Base-by-base conservation (phyloP, 2,797 vertebrate genomes). In the Balearica regulorum region DNA sequence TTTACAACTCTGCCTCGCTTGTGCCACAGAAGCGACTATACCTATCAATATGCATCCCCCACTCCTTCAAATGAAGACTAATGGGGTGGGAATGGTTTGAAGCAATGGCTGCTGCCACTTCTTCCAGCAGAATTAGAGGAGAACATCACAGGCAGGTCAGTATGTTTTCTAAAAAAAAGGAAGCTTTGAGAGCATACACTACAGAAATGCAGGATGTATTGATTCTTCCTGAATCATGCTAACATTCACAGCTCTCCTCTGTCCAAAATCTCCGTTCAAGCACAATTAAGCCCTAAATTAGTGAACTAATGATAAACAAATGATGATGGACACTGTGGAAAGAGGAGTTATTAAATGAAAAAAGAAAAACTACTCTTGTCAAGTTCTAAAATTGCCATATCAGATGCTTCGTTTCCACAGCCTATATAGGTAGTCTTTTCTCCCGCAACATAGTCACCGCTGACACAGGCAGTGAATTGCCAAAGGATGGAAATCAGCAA, bases 251-350 rank as follows among this genome's bases (percentile, higher is more conserved):
- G 44, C 26, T 69, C 41, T 91, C 14, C 15, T 84, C 65, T 83
- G 49, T 93, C 83, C 71, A 95, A 89, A 94, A 92, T 83, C 29
- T 92, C 49, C 0, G 0, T 81, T 95, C 31, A 87, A 83, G 81
- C 78, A 87, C 83, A 94, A 64, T 92, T 93, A 89, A 94, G 61
- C 41, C 44, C 31, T 91, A 71, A 85, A 94, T 95, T 92, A 91
- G 76, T 22, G 54, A 75, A 51, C 41, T 90, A 93, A 91, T 51
- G 55, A 78, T 65, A 91, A 94, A 85, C 17, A 93, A 91, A 92
- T 92, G 9, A 80, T 87, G 89, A 95, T 33, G n/a, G 89, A 78
- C 94, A 83, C 37, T 73, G 24, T 75, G 35, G 60, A 80, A 95
- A 89, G 93, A 70, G 20, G 37, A 89, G n/a, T 43, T 49, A 75